phyloP scores from a whole-genome alignment of 2,888 invertebrate species.

The Tanypteryx hageni region DNA sequence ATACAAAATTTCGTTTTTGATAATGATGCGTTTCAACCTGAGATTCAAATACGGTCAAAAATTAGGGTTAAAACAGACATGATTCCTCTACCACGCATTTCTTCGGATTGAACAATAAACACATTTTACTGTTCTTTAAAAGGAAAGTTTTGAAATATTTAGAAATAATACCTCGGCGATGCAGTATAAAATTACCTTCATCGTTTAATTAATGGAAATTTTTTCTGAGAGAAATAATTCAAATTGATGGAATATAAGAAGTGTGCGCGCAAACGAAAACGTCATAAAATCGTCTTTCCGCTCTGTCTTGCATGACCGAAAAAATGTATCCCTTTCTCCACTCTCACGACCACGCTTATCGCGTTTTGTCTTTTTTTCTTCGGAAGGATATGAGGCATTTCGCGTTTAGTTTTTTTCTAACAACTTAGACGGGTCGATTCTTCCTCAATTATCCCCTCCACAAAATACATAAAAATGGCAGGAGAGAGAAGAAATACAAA shows the following conservation, averaged over 20 bases:
- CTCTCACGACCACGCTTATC: background rate
- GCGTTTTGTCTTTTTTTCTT: background rate
- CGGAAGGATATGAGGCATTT: background rate
- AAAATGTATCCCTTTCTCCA: background rate
- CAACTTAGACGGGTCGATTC: background rate
- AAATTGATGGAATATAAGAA: constrained; percentile 1
- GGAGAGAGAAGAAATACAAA: background rate
- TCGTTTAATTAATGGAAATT: too few relatives aligned
- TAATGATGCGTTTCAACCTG: too few relatives aligned
- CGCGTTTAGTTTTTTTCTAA: background rate
- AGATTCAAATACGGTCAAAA: too few relatives aligned
- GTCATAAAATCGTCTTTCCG: background rate
- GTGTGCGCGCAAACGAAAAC: background rate
- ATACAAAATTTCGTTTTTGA: too few relatives aligned
- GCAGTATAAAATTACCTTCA: too few relatives aligned
- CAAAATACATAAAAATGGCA: background rate
- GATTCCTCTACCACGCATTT: too few relatives aligned
- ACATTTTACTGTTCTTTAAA: too few relatives aligned
- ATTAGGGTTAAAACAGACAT: too few relatives aligned
- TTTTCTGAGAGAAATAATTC: background rate
- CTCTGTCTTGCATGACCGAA: constrained; percentile 3
- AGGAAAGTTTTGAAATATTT: too few relatives aligned
- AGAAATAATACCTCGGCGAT: too few relatives aligned
- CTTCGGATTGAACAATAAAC: too few relatives aligned
- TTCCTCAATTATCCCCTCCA: background rate